Evolutionary conservation across 2,888 invertebrate genomes (phyloP), one percentile per base, ranked within the genome.

Genomic region (Tetrapedia diversipes): DNA sequence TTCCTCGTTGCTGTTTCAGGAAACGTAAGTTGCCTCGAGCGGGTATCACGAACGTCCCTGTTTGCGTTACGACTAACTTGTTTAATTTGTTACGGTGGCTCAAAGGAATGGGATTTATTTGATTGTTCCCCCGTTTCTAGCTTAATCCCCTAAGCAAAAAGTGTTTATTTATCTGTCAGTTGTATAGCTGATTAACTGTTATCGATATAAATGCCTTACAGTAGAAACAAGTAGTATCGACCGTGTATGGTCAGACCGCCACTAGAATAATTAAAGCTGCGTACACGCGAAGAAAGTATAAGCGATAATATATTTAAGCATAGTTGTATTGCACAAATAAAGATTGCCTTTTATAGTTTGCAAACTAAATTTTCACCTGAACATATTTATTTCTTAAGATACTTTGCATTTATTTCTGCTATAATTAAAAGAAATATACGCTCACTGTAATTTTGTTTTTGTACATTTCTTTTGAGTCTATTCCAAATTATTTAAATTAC

Each of bases 11-110:
- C 27, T 24, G 32, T 41, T 41, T 29, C 16, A 27, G 29, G 19
- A 53, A 53, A 53, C 41, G 41, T 29, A 41, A 53, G 24, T 39
- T 41, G 22, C 22, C 39, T 11, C 19, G 51, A 41, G 34, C 6
- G 7, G n/a, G 24, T 16, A 24, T 41, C 61, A 14, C 8, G 47
- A 24, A 47, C n/a, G 45, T 7, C 16, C 24, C 37, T 19, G 24
- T 24, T 63, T 39, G 19, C 16, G 29, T 39, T 63, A 19, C 29
- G 32, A 22, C 64, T 22, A 53, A 16, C 39, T 64, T 29, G 53
- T 64, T 53, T 41, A 53, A 64, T 64, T 64, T 22, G n/a, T 29
- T 53, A 29, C 16, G n/a, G 10, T 14, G 2, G n/a, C 53, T 41
- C 41, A 32, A 51, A 63, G 19, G 43, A 45, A 22, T 4, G 16